Conservation (phyloP, 1,140 invertebrate species). For the Micrasema longulum region DNA sequence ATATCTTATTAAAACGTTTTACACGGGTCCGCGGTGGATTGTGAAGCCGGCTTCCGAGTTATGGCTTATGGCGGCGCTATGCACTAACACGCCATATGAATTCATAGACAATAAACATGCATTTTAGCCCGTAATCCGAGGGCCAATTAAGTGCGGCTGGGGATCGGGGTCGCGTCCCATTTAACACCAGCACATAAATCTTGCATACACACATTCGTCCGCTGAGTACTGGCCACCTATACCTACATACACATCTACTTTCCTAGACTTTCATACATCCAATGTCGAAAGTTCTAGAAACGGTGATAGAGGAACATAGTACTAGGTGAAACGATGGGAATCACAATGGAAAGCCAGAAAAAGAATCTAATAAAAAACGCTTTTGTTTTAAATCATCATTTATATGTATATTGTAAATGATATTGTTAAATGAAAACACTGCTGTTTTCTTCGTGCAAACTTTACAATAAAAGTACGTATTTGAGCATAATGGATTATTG, state of each 20-base stretch:
- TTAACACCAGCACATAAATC: constrained; percentile 23
- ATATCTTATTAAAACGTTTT: no score
- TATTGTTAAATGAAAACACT: no score
- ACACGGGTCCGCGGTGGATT: no score
- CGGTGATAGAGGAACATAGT: no score
- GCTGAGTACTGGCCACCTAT: background rate
- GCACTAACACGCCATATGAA: background rate
- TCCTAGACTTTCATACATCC: background rate
- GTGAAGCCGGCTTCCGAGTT: background rate
- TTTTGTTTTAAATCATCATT: no score
- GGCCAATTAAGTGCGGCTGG: constrained; percentile 14
- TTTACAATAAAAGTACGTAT: no score
- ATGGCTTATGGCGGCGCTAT: constrained; percentile 3
- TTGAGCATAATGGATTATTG: no score
- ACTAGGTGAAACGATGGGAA: background rate
- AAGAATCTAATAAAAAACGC: no score
- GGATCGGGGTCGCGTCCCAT: constrained; percentile 23
- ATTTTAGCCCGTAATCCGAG: constrained; percentile 18
- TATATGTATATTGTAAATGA: no score
- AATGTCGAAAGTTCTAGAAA: no score
- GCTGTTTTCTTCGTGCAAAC: no score
- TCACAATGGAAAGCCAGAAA: no score
- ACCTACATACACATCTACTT: background rate
- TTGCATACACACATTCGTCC: constrained; percentile 2
- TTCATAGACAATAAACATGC: constrained; percentile 34